phyloP scores from a whole-genome alignment of 2,113 vertebrate genomes.

The Bos javanicus region DNA sequence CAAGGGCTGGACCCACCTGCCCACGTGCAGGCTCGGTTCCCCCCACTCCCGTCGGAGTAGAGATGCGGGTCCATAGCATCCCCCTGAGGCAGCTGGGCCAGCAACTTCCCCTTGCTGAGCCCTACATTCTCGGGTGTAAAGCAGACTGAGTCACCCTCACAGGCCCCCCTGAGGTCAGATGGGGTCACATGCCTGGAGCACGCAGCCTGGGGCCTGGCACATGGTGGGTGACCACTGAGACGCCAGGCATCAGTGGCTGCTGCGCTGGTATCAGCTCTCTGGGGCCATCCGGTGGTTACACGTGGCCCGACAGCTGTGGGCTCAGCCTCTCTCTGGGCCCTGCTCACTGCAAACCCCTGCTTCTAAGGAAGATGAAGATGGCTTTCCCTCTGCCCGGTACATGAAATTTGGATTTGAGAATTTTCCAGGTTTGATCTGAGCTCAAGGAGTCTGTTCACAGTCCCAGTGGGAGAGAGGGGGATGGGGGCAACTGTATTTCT shows the following conservation, averaged over 20 bases:
- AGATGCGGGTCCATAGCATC: background rate
- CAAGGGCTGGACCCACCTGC: background rate
- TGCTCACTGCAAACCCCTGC: background rate
- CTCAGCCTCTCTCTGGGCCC: background rate
- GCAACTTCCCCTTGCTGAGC: background rate
- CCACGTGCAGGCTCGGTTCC: rapidly evolving
- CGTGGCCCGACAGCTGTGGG: background rate
- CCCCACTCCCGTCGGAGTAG: background rate
- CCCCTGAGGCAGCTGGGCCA: background rate
- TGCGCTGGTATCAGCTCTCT: background rate
- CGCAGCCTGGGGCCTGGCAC: background rate
- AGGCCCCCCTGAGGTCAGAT: background rate
- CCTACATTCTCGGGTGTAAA: background rate
- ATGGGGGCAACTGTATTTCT: background rate
- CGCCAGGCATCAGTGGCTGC: rapidly evolving
- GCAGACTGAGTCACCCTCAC: background rate
- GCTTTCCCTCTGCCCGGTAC: rapidly evolving
- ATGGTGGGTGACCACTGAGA: rapidly evolving
- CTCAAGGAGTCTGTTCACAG: background rate
- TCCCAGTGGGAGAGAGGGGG: background rate
- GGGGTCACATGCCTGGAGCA: rapidly evolving
- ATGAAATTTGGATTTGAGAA: background rate
- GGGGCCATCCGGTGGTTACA: background rate
- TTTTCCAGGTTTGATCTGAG: background rate
- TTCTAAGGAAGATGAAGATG: background rate